Base-by-base conservation (phyloP, 2,113 vertebrate species). In the Aegypius monachus region DNA sequence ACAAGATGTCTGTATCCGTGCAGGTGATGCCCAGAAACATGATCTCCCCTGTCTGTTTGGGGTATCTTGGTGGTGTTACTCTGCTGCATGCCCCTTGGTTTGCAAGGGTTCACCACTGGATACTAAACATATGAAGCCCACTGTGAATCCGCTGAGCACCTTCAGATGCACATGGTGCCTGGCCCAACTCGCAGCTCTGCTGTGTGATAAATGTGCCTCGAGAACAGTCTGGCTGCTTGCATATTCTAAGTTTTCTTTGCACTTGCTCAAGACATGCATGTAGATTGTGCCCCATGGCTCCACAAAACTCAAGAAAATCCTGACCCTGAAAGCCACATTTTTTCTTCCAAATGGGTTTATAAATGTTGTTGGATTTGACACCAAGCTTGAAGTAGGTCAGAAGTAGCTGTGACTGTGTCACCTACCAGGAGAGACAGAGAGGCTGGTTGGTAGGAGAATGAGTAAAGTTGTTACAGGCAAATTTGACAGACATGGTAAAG, bases 31-130 rank as follows among this genome's bases (percentile, higher is more conserved):
- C 14, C 48, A 34, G 42, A 58, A 23, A 42, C 14, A 5, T 27
- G 8, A 9, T 26, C 16, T 78, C 13, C n/a, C 6, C 7, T 0
- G 0, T 20, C 55, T 42, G 8, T 8, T 16, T 48, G 26, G 48
- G 17, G 3, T 48, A 78, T 55, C 42, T 61, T 34, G 13, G 38
- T 21, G 53, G 29, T 2, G 22, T n/a, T 53, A 20, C 62, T 61
- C 34, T 90, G 45, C 23, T 38, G 20, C 38, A 75, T 32, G 34
- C 43, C n/a, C 17, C 32, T 81, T 73, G 58, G 25, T 38, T 38
- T 52, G 26, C 38, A 75, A 19, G 38, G 43, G 18, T 45, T 59
- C 45, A 27, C 18, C 27, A 3, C 18, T 11, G 27, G 61, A 75
- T 18, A 34, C 22, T 10, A 45, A 74, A 50, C 6, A 7, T 29